phyloP scores from a whole-genome alignment of 1,140 invertebrate genomes.

The Vanessa atalanta region DNA sequence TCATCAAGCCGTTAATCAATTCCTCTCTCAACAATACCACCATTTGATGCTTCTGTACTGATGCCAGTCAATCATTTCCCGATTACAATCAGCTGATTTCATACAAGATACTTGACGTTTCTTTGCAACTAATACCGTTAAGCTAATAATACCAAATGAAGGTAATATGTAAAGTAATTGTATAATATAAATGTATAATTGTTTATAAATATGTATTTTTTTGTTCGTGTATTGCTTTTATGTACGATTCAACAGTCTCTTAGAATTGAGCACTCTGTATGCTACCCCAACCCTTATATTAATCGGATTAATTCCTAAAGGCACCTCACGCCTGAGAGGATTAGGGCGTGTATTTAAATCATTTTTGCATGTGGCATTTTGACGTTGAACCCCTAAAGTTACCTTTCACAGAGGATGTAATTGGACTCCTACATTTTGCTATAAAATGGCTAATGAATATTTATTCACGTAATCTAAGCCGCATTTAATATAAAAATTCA shows the following conservation, averaged over 20 bases:
- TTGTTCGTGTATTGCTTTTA: conserved; percentile 1
- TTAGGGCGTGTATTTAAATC: conserved; percentile 63
- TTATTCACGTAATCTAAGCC: conserved; percentile 58
- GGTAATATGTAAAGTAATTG: no score
- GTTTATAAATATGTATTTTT: conserved; percentile 1
- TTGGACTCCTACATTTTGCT: conserved; percentile 60
- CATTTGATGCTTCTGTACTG: no score
- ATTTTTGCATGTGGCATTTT: conserved; percentile 75
- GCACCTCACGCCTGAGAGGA: conserved; percentile 58
- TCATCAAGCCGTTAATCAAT: no score
- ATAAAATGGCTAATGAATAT: conserved; percentile 70
- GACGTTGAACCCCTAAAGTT: conserved; percentile 58
- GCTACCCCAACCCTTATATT: conserved; percentile 57
- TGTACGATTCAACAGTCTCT: conserved; percentile 37
- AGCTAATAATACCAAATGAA: no score
- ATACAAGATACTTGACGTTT: no score
- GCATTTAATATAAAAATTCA: neutral
- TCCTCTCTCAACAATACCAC: no score
- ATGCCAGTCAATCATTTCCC: no score
- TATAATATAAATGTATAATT: no score
- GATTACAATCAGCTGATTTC: no score
- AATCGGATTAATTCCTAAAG: conserved; percentile 73
- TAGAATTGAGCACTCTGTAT: conserved; percentile 30
- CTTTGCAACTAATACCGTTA: no score
- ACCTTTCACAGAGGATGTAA: conserved; percentile 56